Evolutionary conservation across 2,797 vertebrate genomes (phyloP).

Genomic region (Leptoclinus maculatus): DNA sequence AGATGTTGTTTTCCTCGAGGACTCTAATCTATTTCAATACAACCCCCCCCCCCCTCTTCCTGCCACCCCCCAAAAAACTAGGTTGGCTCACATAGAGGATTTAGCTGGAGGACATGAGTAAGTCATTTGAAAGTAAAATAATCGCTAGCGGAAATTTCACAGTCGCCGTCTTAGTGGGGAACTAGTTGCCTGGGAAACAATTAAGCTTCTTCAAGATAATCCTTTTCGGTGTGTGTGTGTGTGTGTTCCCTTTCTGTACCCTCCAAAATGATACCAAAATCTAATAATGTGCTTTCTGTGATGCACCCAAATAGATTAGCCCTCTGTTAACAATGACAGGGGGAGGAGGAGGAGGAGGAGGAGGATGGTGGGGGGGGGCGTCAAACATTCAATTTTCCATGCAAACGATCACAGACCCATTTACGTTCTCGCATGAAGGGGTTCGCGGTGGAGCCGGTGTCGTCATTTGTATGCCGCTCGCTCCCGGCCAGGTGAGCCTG

Average conservation of each 20-base stretch:
- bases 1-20: constrained; percentile 74
- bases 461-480: constrained; percentile 57
- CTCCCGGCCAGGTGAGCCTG: constrained; percentile 63
- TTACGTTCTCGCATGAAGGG: constrained; percentile 44
- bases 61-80: constrained; percentile 45
- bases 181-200: constrained; percentile 80
- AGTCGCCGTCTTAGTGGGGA: constrained; percentile 70
- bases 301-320: constrained; percentile 57
- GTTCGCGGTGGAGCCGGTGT: constrained; percentile 25
- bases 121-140: constrained; percentile 82
- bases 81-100: constrained; percentile 73
- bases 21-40: constrained; percentile 69
- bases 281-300: constrained; percentile 53
- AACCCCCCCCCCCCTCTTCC: neutral
- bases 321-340: constrained; percentile 38
- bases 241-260: constrained; percentile 47
- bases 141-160: constrained; percentile 76
- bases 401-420: constrained; percentile 24
- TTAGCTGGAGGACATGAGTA: constrained; percentile 75
- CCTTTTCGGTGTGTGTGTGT: constrained; percentile 35
- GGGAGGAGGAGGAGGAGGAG: too few species aligned
- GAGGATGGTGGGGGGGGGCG: neutral
- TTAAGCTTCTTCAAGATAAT: constrained; percentile 76
- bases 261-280: constrained; percentile 48
- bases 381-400: constrained; percentile 25